Conservation (phyloP, 2,797 vertebrate species). For the Girardinus metallicus region DNA sequence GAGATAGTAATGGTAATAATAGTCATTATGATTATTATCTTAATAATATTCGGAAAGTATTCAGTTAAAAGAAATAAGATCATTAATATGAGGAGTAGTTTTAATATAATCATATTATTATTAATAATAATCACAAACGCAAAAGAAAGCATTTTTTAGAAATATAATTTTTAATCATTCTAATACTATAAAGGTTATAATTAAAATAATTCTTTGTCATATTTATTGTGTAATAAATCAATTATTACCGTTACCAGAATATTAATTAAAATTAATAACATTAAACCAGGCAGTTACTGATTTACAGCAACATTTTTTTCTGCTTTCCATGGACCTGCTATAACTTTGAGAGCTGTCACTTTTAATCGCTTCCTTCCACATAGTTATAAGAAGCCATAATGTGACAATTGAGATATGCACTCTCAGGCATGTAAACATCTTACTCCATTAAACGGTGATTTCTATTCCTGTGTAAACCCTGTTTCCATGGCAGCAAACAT, state of each 20-base stretch:
- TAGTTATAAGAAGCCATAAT: conserved; percentile 44
- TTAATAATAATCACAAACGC: background rate
- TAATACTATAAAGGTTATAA: background rate
- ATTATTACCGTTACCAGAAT: background rate
- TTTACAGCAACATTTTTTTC: background rate
- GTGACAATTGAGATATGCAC: conserved; percentile 61
- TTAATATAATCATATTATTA: background rate
- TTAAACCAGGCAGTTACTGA: background rate
- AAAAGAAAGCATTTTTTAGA: background rate
- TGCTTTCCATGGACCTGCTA: background rate
- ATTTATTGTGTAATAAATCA: background rate
- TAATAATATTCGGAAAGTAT: background rate
- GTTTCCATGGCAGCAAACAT: conserved; percentile 67
- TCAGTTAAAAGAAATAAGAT: background rate
- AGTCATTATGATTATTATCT: background rate
- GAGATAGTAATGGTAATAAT: background rate
- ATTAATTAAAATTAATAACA: background rate
- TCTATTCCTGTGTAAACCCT: conserved; percentile 51
- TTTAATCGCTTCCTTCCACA: conserved; percentile 20
- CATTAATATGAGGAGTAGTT: background rate
- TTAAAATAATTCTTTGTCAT: background rate
- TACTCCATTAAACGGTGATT: conserved; percentile 63
- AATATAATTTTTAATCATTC: background rate
- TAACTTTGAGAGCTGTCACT: background rate
- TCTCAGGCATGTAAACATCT: conserved; percentile 66